Base-by-base conservation (phyloP, 1,140 invertebrate species). In the Eubasilissa regina region DNA sequence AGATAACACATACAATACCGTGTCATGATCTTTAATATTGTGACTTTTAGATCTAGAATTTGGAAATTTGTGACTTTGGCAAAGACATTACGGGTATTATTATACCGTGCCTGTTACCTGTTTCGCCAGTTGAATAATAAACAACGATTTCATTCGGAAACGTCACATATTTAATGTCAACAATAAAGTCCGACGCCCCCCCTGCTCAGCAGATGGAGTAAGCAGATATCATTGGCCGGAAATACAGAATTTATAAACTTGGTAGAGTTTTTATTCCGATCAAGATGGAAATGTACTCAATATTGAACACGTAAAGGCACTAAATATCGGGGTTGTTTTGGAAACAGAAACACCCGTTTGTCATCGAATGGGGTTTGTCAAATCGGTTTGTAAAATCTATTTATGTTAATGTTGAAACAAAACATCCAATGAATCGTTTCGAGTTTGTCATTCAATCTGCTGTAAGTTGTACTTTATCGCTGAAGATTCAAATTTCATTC, bases 91-190 rank as follows among this genome's bases (percentile, higher is more conserved):
- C 53, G 21, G 70, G 58, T 75, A 44, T 75, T 60, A 75, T 58
- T 58, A 17, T 75, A 45, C 64, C 75, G 75, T 76, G 75, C 11
- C 75, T 62, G 60, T 45, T 76, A 76, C 58, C 76, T 35, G 53
- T 77, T 77, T 70, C 62, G 53, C 62, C 48, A 13, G 21, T 56
- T 4, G 43, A 15, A 17, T 77, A 48, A 77, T 77, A 77, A 77
- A 77, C 47, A 68, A 77, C 58, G 62, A 77, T 77, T 77, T 77
- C 70, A 77, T 77, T 68, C 58, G n/a, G 15, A 68, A 58, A 70
- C 35, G 76, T 45, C 76, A 68, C 64, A 77, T 70, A 77, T 77
- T 77, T 77, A 77, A 77, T 68, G 76, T 55, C 76, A n/a, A 35
- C 53, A 60, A 70, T 77, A 77, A 77, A 77, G 53, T 68, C 70